Base-by-base conservation (phyloP, 2,797 vertebrate species). In the Rhinoraja longicauda region DNA sequence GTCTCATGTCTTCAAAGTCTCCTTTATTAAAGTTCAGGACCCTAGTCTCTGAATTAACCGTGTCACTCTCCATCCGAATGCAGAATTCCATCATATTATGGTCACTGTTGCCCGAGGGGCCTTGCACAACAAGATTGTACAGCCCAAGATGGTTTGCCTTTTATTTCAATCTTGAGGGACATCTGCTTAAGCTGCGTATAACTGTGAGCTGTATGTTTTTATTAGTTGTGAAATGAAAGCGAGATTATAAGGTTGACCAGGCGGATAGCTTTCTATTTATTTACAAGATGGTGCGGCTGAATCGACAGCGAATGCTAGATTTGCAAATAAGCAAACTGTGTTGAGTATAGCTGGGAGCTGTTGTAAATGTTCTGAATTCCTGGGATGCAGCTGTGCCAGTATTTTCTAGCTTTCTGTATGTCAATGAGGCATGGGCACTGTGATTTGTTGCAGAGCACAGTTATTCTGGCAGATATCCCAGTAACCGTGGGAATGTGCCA, bases 221-320 rank as follows among this genome's bases (percentile, higher is more conserved):
- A 21, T 24, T 91, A 29, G 2, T 91, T 91, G 67, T 73, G 32
- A 91, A 91, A 53, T 91, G 39, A 91, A 91, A 73, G 36, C 90
- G 53, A 53, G 26, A 29, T 29, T 73, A 91, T 72, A 15, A 91
- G 10, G 36, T 39, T 17, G 24, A 91, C 39, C 15, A n/a, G 29
- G 82, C 29, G 62, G 53, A 29, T 62, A 13, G 10, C 32, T 88
- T 53, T 73, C 36, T 91, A 53, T 53, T 70, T 72, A 72, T 21
- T 53, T 73, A 29, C 12, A 73, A 53, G 70, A 26, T 53, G 45
- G 26, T 73, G 67, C 53, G 67, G 13, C 36, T 19, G n/a, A 91
- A 19, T 73, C 12, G 10, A 91, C 90, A 91, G 70, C 12, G 64
- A 90, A 45, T 90, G 10, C 90, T 72, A 72, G 88, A 64, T 26